Conservation (phyloP, 2,888 invertebrate species). For the Adelognathus sp. region DNA sequence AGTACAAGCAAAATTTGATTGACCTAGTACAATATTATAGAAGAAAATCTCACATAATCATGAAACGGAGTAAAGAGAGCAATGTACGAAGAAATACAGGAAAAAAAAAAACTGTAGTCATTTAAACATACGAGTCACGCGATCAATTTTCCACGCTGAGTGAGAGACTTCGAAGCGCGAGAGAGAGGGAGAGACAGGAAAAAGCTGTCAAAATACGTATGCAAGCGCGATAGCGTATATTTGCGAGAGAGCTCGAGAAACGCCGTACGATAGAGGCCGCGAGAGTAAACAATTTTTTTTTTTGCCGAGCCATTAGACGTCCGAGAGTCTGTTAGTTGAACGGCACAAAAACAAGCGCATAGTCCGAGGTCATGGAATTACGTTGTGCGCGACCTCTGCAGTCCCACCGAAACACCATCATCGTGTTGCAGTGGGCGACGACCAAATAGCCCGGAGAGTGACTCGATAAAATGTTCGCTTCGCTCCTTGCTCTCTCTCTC, state of each 20-base stretch:
- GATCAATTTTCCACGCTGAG: slow-evolving; percentile 20
- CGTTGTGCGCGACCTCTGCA: slow-evolving; percentile 15
- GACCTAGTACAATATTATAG: background rate
- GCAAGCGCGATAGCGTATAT: background rate
- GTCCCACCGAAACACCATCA: background rate
- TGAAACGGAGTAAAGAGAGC: background rate
- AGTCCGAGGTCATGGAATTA: background rate
- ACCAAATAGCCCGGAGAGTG: background rate
- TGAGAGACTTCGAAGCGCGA: background rate
- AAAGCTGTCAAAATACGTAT: background rate
- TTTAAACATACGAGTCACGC: slow-evolving; percentile 6
- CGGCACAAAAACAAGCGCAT: slow-evolving; percentile 5
- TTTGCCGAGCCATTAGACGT: background rate
- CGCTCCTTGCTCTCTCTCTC: too few relatives aligned
- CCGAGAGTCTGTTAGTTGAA: background rate
- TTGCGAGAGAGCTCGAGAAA: background rate
- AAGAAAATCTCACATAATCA: background rate
- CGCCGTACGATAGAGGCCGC: slow-evolving; percentile 5
- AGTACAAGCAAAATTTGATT: too few relatives aligned
- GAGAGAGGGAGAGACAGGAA: too few relatives aligned
- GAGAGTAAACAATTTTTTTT: background rate
- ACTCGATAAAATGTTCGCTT: background rate
- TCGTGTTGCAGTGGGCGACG: background rate
- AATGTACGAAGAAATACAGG: background rate
- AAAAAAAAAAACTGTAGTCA: background rate